Evolutionary conservation across 2,797 vertebrate species (phyloP), one percentile per base, ranked within the genome.

Genomic region (Fistularia tabacaria): DNA sequence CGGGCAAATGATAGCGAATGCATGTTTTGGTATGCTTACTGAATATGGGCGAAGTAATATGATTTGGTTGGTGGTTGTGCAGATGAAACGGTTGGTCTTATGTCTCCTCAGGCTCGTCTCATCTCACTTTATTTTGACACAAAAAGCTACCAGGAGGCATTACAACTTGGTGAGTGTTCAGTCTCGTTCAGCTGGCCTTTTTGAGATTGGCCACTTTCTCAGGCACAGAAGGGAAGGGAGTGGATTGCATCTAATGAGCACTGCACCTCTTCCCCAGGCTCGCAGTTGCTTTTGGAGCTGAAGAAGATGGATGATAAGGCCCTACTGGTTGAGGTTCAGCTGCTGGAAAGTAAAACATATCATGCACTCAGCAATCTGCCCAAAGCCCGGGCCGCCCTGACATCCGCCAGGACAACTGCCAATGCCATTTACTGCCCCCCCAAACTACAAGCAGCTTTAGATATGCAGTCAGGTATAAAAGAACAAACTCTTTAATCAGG

Each of bases 301-400:
- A 99, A 99, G 84, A 99, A 99, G 89, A 97, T 99, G 96, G 97
- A 99, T 8, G 97, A 99, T 85, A 99, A 99, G 79, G 96, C 96
- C 0, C 87, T 99, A 82, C 87, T 99, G 87, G 97, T 99, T 82
- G 97, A 99, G 84, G 97, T 99, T 59, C 97, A 99, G 84, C 93
- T 99, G 65, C 86, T 98, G 76, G 97, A 99, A 88, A 99, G 97
- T 64, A 99, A 99, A 87, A 99, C 95, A 1, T 99, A 98, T 83
- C 97, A 99, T 48, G 96, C 92, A 7, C 92, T 99, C 80, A 98
- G 95, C 79, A 99, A 99, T 73, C 88, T 99, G 79, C 96, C 97
- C 76, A 98, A 98, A 87, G 96, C 97, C 57, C 92, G 93, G 48
- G 97, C 97, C 49, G 96, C 97, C 56, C 94, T 99, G 76, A 99